Conservation (phyloP, 2,113 vertebrate genomes). For the Zootoca vivipara region DNA sequence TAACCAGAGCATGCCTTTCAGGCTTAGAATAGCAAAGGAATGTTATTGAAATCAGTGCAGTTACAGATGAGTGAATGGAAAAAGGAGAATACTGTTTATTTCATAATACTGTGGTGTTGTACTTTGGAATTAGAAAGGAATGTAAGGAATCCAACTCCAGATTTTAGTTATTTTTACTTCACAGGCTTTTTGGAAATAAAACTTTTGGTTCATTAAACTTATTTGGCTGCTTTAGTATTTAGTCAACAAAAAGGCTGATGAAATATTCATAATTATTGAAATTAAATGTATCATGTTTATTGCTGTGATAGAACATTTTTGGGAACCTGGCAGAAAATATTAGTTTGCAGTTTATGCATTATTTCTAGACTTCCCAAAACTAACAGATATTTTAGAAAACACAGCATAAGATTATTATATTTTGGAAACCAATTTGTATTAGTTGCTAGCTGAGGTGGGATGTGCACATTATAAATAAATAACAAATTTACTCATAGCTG, state of each 20-base stretch:
- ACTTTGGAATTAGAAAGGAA: slow-evolving; percentile 88
- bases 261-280: slow-evolving; percentile 24
- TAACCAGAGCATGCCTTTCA: slow-evolving; percentile 83
- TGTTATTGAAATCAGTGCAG: slow-evolving; percentile 92
- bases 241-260: background rate
- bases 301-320: slow-evolving; percentile 5
- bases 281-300: slow-evolving; percentile 4
- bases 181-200: slow-evolving; percentile 48
- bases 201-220: slow-evolving; percentile 37
- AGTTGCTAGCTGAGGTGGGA: background rate
- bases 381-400: slow-evolving; percentile 4
- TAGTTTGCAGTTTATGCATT: slow-evolving; percentile 21
- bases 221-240: slow-evolving; percentile 32
- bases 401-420: slow-evolving; percentile 38
- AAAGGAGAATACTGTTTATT: slow-evolving; percentile 99
- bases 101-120: slow-evolving; percentile 87
- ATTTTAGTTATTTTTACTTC: slow-evolving; percentile 71
- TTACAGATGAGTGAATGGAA: slow-evolving; percentile 89
- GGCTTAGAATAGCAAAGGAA: slow-evolving; percentile 89
- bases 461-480: background rate
- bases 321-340: slow-evolving; percentile 30
- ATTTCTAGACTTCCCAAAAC: slow-evolving; percentile 1
- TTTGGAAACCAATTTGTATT: slow-evolving; percentile 7
- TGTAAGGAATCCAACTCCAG: slow-evolving; percentile 84
- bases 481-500: background rate